Evolutionary conservation across 2,888 invertebrate species (phyloP), one percentile per base, ranked within the genome.

Genomic region (Crossocerus cetratus): DNA sequence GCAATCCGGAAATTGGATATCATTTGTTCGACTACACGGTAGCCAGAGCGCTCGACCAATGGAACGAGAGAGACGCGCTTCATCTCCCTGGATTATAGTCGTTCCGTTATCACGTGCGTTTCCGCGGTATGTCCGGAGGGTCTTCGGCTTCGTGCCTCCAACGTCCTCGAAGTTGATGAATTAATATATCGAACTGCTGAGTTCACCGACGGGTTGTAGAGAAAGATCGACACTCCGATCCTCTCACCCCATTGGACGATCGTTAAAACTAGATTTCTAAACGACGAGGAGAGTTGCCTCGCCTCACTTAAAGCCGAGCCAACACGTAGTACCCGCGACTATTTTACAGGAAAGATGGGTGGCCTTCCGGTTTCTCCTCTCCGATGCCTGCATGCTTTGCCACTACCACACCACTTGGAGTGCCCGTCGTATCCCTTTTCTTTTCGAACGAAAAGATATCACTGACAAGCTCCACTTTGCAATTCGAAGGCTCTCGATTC

Each of bases 21-120:
- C 76, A 69, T 62, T 70, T 74, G 65, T 79, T 84, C 78, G 84
- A 84, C 86, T 86, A 86, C 84, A 86, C 78, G 82, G 86, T 86
- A 86, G 86, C 81, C 86, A 84, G 73, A 77, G 72, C 74, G 73
- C 78, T 82, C 83, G 85, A 84, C 84, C 84, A 80, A 82, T 80
- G 78, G 76, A 80, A 81, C 80, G 81, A 83, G 81, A 82, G 79
- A 81, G 77, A 82, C 72, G 68, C 74, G 70, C 74, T 49, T 69
- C 61, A 72, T 76, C 71, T 64, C 68, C 69, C 73, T 69, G 65
- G 42, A 49, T 67, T 82, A 77, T 75, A 62, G 16, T 82, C 74
- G 62, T 67, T 72, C 68, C 76, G 32, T 77, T 76, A 65, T 76
- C 62, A 78, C 76, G 65, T 70, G 63, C 69, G 72, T 77, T 69